A percentile compares a stretch with the other conserved stretches of the same genome.
phyloP scores from a whole-genome alignment of 2,797 vertebrate species.

The Sebastes trivittatus region DNA sequence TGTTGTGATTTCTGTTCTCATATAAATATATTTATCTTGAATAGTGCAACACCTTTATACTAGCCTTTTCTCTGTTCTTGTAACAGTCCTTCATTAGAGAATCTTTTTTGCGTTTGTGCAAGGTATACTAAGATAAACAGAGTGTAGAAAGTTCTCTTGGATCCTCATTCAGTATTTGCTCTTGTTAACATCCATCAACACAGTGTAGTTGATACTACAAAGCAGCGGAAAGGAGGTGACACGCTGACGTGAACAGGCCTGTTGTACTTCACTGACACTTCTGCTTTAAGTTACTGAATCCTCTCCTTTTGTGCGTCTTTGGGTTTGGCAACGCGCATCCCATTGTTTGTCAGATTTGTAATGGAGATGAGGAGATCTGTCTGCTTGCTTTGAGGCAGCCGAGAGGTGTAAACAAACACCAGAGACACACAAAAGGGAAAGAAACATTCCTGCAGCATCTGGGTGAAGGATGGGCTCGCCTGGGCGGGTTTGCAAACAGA shows the following conservation, averaged over 20 bases:
- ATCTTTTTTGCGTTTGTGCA: not conserved
- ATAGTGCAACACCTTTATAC: not conserved
- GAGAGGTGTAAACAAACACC: slow-evolving; percentile 71
- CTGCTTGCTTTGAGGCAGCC: slow-evolving; percentile 39
- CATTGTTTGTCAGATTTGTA: slow-evolving; percentile 64
- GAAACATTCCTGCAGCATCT: slow-evolving; percentile 70
- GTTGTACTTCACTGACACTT: slow-evolving; percentile 27
- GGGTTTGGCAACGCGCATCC: slow-evolving; percentile 32
- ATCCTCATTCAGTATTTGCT: not conserved
- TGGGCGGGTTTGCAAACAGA: slow-evolving; percentile 52
- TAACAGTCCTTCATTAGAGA: not conserved
- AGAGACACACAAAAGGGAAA: slow-evolving; percentile 52
- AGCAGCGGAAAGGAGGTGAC: not conserved
- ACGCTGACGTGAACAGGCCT: slow-evolving; percentile 26
- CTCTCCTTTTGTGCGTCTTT: slow-evolving; percentile 17
- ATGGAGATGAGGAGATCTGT: slow-evolving; percentile 61
- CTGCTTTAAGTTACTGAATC: slow-evolving; percentile 21
- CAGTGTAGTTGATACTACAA: slow-evolving; percentile 2
- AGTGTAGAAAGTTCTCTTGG: not conserved
- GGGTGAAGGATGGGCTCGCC: slow-evolving; percentile 60
- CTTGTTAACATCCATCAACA: not conserved
- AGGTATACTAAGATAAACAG: not conserved
- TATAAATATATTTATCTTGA: not conserved
- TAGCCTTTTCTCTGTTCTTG: not conserved
- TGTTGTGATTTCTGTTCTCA: not conserved